Evolutionary conservation across 53 echinoderm and acorn worm genomes (phyloP).

Genomic region (Paracentrotus lividus): DNA sequence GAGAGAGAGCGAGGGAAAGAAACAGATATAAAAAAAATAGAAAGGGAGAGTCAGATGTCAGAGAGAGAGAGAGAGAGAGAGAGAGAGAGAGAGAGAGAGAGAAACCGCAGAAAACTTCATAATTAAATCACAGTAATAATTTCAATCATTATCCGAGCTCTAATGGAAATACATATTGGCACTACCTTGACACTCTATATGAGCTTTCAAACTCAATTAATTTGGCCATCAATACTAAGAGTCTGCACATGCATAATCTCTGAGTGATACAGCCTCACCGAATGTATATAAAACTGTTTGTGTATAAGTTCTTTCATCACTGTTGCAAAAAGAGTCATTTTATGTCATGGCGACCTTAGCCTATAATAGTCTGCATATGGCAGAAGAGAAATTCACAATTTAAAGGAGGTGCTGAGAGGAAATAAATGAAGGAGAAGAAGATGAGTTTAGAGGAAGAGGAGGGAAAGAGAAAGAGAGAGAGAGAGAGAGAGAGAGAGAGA

Average conservation of each 20-base stretch:
- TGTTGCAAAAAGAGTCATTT: background rate
- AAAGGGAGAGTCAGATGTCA: background rate
- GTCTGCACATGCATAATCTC: conserved; percentile 13
- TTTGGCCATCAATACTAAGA: background rate
- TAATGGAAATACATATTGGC: background rate
- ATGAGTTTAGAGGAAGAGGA: background rate
- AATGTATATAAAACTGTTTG: background rate
- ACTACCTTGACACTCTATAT: background rate
- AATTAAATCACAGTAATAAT: conserved; percentile 25
- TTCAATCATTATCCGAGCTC: background rate
- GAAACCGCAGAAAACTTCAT: background rate
- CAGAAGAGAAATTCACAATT: background rate
- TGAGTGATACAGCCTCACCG: background rate
- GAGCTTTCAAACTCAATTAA: conserved; percentile 43
- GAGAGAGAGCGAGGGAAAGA: background rate
- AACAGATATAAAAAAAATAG: background rate
- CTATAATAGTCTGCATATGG: background rate
- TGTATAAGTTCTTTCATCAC: background rate
- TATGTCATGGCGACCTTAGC: background rate
- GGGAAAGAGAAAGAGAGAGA: background rate
- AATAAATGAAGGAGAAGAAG: background rate
- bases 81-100: background rate
- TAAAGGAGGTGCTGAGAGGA: background rate
- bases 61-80: background rate
- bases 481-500: background rate